phyloP scores from a whole-genome alignment of 35 echinoderm and acorn worm species.

The Anneissia japonica region DNA sequence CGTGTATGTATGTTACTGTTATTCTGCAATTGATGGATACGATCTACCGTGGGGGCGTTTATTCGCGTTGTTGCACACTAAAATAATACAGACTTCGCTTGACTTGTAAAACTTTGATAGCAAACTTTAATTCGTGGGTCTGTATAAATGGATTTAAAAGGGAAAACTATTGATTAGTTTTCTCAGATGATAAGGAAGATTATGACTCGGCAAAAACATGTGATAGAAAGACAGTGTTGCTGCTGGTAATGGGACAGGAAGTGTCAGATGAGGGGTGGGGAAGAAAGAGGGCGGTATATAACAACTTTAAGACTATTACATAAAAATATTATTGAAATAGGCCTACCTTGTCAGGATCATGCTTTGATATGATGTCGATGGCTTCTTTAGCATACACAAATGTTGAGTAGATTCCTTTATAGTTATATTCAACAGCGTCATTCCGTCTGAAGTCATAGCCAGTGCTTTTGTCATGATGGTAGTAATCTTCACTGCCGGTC shows the following conservation, averaged over 20 bases:
- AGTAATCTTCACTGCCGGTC: too few species aligned
- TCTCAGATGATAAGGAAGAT: not conserved
- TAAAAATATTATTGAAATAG: not conserved
- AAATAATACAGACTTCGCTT: too few species aligned
- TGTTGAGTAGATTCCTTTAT: slow-evolving; percentile 35
- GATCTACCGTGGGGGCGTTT: too few species aligned
- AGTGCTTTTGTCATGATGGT: too few species aligned
- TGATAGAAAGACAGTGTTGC: not conserved
- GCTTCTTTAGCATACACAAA: slow-evolving; percentile 42
- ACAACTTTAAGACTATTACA: not conserved
- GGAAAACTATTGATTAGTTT: not conserved
- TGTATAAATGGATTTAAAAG: not conserved
- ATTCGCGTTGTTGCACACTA: too few species aligned
- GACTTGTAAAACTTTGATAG: too few species aligned
- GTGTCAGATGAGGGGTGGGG: not conserved
- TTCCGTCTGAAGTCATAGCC: slow-evolving; percentile 31
- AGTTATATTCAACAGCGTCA: slow-evolving; percentile 6
- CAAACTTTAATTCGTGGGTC: too few species aligned
- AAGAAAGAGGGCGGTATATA: not conserved
- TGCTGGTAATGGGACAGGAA: not conserved
- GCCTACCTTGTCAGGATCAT: slow-evolving; percentile 34
- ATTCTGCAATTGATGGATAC: too few species aligned
- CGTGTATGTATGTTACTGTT: too few species aligned
- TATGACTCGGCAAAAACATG: not conserved
- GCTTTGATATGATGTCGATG: slow-evolving; percentile 21